phyloP scores from a whole-genome alignment of 2,797 vertebrate species.

The Lophotriccus pileatus region DNA sequence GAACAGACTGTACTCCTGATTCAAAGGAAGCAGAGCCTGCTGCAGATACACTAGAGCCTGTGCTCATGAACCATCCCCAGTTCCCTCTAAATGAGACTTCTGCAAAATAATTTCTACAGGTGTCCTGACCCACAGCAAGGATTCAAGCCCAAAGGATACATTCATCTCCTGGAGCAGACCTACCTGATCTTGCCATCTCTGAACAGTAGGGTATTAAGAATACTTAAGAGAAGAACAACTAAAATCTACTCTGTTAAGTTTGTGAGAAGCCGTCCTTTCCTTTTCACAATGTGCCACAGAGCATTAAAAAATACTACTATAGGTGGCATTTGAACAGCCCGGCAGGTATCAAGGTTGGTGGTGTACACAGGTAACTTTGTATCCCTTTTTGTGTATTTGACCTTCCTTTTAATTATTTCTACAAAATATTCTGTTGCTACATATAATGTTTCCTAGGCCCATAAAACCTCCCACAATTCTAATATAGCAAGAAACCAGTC shows the following conservation, averaged over 20 bases:
- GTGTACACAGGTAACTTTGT: background rate
- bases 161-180: background rate
- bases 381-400: background rate
- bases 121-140: background rate
- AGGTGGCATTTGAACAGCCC: background rate
- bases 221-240: background rate
- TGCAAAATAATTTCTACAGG: background rate
- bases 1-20: background rate
- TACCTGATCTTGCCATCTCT: background rate
- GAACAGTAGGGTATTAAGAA: background rate
- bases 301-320: background rate
- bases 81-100: background rate
- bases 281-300: rapidly evolving
- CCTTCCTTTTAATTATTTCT: background rate
- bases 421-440: background rate
- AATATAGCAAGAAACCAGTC: background rate
- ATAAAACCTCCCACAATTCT: background rate
- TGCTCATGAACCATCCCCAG: background rate
- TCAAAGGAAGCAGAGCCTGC: background rate
- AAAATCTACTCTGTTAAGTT: background rate
- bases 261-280: background rate
- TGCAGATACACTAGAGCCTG: background rate
- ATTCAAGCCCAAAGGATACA: rapidly evolving
- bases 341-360: background rate
- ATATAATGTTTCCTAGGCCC: background rate